Conservation (phyloP, 2,888 invertebrate genomes). For the Drosophila pseudotakahashii region DNA sequence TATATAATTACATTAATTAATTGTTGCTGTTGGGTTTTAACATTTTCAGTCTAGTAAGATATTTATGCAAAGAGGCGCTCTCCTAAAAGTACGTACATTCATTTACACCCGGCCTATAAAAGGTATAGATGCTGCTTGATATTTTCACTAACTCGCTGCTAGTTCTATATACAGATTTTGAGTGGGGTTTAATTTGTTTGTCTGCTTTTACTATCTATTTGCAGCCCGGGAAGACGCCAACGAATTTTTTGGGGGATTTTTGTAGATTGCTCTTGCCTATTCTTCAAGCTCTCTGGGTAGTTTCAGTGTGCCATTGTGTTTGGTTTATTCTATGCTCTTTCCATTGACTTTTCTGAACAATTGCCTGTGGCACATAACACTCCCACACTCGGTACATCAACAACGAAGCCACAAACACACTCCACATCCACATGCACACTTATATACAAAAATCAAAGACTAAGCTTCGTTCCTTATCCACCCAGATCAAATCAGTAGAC, state of each 20-base stretch:
- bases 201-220: slow-evolving; percentile 9
- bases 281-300: slow-evolving; percentile 1
- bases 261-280: neutral
- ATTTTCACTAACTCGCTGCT: slow-evolving; percentile 62
- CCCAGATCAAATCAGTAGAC: slow-evolving; percentile 54
- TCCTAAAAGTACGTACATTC: slow-evolving; percentile 42
- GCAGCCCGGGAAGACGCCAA: slow-evolving; percentile 55
- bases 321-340: slow-evolving; percentile 45
- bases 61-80: slow-evolving; percentile 52
- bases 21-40: slow-evolving; percentile 53
- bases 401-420: slow-evolving; percentile 30
- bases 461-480: slow-evolving; percentile 10
- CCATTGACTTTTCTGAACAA: slow-evolving; percentile 34
- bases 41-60: slow-evolving; percentile 73
- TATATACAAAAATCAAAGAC: slow-evolving; percentile 59
- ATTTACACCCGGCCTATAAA: slow-evolving; percentile 39
- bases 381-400: slow-evolving; percentile 29
- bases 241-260: slow-evolving; percentile 3
- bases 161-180: slow-evolving; percentile 33
- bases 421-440: slow-evolving; percentile 16
- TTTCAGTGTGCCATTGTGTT: slow-evolving; percentile 38
- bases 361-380: slow-evolving; percentile 28
- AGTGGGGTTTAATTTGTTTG: neutral
- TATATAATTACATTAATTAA: slow-evolving; percentile 35
- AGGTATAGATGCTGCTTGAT: slow-evolving; percentile 31